These are phyloP conservation scores for Nycteola revayana DNA, from an alignment of 2,888 invertebrate species.

Conservation along the genomic window DNA sequence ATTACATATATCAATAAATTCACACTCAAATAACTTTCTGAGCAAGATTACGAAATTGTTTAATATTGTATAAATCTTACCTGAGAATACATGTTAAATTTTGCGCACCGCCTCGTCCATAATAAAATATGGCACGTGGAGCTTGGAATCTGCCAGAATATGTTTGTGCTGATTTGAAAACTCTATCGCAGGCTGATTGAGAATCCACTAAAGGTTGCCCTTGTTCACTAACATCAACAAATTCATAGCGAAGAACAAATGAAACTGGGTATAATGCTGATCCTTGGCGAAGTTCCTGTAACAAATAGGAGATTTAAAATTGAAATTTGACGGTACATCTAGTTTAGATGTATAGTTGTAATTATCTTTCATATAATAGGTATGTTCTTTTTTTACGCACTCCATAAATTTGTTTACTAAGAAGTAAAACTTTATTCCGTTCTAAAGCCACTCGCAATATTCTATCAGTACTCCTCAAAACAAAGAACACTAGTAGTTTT, in stretches of 20 bases:
- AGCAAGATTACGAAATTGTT: too few relatives aligned
- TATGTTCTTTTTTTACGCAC: too few relatives aligned
- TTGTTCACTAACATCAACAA: slow-evolving; percentile 88
- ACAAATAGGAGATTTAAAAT: too few relatives aligned
- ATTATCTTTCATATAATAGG: too few relatives aligned
- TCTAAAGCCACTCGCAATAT: too few relatives aligned
- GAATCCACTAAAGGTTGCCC: slow-evolving; percentile 82
- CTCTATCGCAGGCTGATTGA: slow-evolving; percentile 84
- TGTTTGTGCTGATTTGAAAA: slow-evolving; percentile 79
- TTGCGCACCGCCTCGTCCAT: slow-evolving; percentile 89
- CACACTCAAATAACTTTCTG: slow-evolving; percentile 1
- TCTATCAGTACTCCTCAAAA: too few relatives aligned
- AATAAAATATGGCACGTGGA: slow-evolving; percentile 90
- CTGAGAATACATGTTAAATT: slow-evolving; percentile 89
- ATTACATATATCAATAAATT: slow-evolving; percentile 19
- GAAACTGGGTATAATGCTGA: slow-evolving; percentile 89
- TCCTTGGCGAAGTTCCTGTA: slow-evolving; percentile 86
- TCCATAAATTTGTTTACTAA: too few relatives aligned
- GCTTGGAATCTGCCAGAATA: slow-evolving; percentile 86
- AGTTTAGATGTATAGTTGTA: too few relatives aligned
- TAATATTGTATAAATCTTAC: slow-evolving; percentile 36
- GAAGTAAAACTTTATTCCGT: too few relatives aligned
- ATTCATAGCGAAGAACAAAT: slow-evolving; percentile 91
- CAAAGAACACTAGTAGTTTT: slow-evolving; percentile 12
- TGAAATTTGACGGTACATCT: too few relatives aligned